Conservation (phyloP, 2,113 vertebrate species). For the Vireo altiloquus region DNA sequence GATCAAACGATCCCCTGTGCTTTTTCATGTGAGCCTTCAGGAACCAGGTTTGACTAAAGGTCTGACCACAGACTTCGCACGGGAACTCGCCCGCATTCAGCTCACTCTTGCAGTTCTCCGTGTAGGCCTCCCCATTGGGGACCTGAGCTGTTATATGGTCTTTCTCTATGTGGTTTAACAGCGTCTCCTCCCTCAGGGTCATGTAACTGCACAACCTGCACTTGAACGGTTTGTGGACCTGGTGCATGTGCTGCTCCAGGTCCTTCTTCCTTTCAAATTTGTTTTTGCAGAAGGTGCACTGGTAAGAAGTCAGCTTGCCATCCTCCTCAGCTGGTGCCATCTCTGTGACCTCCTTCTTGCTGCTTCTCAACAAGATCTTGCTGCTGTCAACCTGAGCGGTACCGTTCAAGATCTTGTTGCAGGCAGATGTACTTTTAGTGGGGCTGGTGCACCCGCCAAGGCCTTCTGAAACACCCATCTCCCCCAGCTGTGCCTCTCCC, state of each 20-base stretch:
- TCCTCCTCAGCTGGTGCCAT: neutral
- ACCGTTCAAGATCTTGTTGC: conserved; percentile 84
- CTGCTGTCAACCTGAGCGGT: conserved; percentile 67
- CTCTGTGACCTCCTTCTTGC: conserved; percentile 75
- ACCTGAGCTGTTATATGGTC: conserved; percentile 86
- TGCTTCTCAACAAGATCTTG: conserved; percentile 81
- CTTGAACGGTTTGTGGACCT: conserved; percentile 81
- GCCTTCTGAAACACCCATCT: conserved; percentile 82
- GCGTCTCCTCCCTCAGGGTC: conserved; percentile 83
- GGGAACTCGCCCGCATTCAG: conserved; percentile 79
- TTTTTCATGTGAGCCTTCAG: conserved; percentile 97
- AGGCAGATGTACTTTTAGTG: conserved; percentile 89
- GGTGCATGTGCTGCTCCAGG: conserved; percentile 77
- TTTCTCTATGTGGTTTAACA: conserved; percentile 89
- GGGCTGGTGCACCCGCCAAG: conserved; percentile 87
- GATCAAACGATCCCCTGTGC: conserved; percentile 88
- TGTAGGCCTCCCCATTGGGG: conserved; percentile 61
- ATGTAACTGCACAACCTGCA: conserved; percentile 86
- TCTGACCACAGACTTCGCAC: conserved; percentile 89
- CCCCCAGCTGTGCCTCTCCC: conserved; percentile 74
- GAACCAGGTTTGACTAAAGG: conserved; percentile 92
- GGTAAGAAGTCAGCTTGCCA: conserved; percentile 41
- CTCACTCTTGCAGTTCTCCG: conserved; percentile 74
- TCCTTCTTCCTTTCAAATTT: conserved; percentile 78
- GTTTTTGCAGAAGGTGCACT: conserved; percentile 79